Conservation (phyloP, 2,888 invertebrate genomes). For the Temnothorax ravouxi region DNA sequence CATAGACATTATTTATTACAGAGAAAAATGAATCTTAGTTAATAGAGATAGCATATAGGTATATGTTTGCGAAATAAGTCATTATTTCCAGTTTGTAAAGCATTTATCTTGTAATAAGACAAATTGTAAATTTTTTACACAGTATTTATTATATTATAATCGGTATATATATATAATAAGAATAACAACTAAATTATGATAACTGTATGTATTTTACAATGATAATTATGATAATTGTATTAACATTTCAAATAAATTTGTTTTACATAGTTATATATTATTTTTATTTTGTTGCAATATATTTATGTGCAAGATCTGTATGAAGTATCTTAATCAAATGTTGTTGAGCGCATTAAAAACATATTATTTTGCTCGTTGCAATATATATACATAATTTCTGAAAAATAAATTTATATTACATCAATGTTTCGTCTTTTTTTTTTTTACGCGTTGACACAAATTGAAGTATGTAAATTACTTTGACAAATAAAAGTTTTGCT, state of each 20-base stretch:
- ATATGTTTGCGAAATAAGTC: background rate
- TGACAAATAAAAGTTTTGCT: background rate
- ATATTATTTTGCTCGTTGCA: background rate
- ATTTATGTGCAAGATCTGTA: background rate
- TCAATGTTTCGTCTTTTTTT: background rate
- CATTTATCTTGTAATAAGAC: conserved; percentile 25
- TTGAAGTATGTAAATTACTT: background rate
- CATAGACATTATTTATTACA: background rate
- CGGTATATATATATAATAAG: background rate
- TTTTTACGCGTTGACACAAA: background rate
- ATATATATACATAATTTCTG: conserved; percentile 1
- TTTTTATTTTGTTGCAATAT: conserved; percentile 9
- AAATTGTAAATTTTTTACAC: conserved; percentile 35
- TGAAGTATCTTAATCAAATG: background rate
- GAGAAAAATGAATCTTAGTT: background rate
- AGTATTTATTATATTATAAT: conserved; percentile 15
- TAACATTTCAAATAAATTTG: background rate
- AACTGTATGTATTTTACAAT: background rate
- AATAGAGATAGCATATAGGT: background rate
- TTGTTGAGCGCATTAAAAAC: background rate
- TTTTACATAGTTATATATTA: background rate
- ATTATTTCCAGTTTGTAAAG: conserved; percentile 6
- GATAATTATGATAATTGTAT: background rate
- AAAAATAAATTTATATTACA: background rate
- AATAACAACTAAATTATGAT: background rate